phyloP scores from a whole-genome alignment of 2,888 invertebrate genomes.

The Silvanus unidentatus region DNA sequence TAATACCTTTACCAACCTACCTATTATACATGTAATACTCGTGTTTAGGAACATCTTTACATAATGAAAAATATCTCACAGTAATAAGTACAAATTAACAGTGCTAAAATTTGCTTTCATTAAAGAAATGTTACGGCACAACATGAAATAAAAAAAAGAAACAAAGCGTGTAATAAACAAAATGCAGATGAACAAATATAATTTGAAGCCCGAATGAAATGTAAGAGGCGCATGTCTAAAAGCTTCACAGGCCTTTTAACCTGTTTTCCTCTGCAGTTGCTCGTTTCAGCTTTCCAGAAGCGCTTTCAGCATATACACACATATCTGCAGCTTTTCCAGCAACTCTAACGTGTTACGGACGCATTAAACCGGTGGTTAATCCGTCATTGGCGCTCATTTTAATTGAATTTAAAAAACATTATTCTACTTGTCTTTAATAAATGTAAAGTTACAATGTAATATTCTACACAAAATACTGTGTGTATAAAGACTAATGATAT shows the following conservation, averaged over 20 bases:
- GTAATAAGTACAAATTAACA: neutral
- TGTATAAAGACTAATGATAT: no score
- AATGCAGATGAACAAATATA: conserved; percentile 27
- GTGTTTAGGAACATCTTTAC: no score
- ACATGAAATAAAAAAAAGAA: neutral
- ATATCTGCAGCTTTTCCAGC: conserved; percentile 7
- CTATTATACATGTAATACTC: no score
- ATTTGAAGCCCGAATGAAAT: conserved; percentile 4
- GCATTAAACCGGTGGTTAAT: no score
- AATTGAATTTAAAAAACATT: neutral
- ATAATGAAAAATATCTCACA: no score
- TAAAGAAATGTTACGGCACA: no score
- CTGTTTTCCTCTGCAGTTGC: conserved; percentile 33
- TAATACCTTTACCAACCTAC: no score
- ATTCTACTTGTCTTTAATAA: neutral
- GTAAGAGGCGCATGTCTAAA: conserved; percentile 27
- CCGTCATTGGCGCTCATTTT: no score
- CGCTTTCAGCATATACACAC: conserved; percentile 7
- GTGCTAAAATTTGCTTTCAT: neutral
- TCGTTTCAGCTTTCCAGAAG: conserved; percentile 15
- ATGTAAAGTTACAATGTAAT: neutral
- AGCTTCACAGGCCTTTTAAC: conserved; percentile 29
- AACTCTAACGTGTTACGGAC: no score
- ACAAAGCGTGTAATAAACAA: conserved; percentile 21
- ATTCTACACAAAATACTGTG: no score